Evolutionary conservation across 2,888 invertebrate genomes (phyloP).

Genomic region (Agrenia bidenticulata): DNA sequence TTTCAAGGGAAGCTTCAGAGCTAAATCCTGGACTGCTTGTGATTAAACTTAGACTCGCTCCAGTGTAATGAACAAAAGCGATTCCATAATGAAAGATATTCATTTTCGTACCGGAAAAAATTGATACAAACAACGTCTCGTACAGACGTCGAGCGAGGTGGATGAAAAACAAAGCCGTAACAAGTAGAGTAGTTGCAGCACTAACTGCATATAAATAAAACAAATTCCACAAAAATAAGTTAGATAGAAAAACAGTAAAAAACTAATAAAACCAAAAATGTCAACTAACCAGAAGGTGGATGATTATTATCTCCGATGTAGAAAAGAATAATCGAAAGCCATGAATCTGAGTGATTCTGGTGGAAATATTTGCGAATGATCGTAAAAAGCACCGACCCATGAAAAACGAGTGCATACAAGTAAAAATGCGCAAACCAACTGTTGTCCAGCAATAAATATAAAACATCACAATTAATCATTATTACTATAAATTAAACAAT

Average conservation of each 20-base stretch:
- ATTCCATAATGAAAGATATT: conserved; percentile 75
- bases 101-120: conserved; percentile 78
- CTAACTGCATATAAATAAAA: conserved; percentile 15
- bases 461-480: too few relatives aligned
- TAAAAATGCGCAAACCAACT: conserved; percentile 80
- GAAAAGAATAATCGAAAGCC: conserved; percentile 60
- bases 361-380: conserved; percentile 60
- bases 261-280: too few relatives aligned
- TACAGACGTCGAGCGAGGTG: conserved; percentile 70
- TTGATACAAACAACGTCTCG: conserved; percentile 76
- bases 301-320: conserved; percentile 56
- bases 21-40: conserved; percentile 33
- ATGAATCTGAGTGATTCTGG: conserved; percentile 59
- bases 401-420: conserved; percentile 66
- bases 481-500: too few relatives aligned
- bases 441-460: too few relatives aligned
- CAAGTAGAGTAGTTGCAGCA: conserved; percentile 19
- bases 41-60: conserved; percentile 61
- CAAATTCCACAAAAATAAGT: neutral
- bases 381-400: conserved; percentile 60
- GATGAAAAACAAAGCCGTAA: conserved; percentile 18
- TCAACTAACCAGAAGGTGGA: conserved; percentile 61
- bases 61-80: conserved; percentile 77
- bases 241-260: neutral
- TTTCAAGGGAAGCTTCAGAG: neutral